These are phyloP conservation scores for Cephus pulcher DNA, from an alignment of 2,888 invertebrate genomes.

Conservation along the genomic window DNA sequence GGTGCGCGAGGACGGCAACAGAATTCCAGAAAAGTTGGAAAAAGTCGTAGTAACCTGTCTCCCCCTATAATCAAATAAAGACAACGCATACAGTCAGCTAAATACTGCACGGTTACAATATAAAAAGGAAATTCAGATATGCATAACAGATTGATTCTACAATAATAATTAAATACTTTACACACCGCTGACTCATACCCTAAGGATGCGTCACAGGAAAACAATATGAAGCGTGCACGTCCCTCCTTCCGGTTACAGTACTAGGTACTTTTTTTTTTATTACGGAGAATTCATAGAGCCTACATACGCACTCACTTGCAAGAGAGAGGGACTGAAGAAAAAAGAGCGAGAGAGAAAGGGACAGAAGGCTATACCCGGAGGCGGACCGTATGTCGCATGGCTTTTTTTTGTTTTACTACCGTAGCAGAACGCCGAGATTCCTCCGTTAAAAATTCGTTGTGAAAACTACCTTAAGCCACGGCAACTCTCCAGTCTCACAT, in stretches of 20 bases:
- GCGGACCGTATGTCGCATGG: conserved; percentile 33
- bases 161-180: background rate
- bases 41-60: background rate
- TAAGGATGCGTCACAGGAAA: conserved; percentile 7
- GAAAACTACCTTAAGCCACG: background rate
- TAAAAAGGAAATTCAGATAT: background rate
- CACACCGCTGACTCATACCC: background rate
- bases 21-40: background rate
- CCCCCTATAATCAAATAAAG: background rate
- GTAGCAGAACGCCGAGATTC: background rate
- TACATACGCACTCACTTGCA: conserved; percentile 28
- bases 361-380: conserved; percentile 27
- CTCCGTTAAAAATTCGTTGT: background rate
- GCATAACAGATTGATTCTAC: background rate
- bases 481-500: background rate
- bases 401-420: background rate
- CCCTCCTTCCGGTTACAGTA: conserved; percentile 14
- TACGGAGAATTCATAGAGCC: conserved; percentile 37
- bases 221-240: conserved; percentile 14
- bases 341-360: background rate
- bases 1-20: background rate
- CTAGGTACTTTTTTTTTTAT: conserved; percentile 15
- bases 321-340: background rate
- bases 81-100: background rate
- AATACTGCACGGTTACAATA: background rate